These are phyloP conservation scores for Eupithecia insigniata DNA, from an alignment of 2,888 invertebrate genomes.

Conservation along the genomic window DNA sequence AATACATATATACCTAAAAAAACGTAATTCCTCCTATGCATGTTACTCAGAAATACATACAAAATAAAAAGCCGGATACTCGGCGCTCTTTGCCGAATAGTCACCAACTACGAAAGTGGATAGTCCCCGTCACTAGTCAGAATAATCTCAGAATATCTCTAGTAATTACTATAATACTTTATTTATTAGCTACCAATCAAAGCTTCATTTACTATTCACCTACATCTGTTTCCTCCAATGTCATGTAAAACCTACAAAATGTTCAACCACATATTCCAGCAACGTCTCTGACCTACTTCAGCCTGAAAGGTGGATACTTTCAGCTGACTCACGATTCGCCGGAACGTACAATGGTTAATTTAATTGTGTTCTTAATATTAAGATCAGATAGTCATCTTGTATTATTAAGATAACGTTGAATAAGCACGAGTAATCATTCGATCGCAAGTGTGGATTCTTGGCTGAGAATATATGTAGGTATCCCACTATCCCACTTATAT, in stretches of 20 bases:
- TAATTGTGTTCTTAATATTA: slow-evolving; percentile 1
- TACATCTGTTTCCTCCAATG: neutral
- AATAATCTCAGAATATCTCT: too few relatives aligned
- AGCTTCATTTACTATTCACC: neutral
- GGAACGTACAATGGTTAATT: slow-evolving; percentile 1
- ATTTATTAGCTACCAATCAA: neutral
- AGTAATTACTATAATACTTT: too few relatives aligned
- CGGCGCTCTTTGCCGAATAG: too few relatives aligned
- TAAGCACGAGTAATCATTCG: neutral
- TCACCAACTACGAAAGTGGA: too few relatives aligned
- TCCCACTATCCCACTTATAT: too few relatives aligned
- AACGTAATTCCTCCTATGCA: too few relatives aligned
- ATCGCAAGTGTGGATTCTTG: neutral
- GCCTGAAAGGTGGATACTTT: neutral
- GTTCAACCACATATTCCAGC: neutral
- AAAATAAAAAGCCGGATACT: too few relatives aligned
- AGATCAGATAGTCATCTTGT: slow-evolving; percentile 8
- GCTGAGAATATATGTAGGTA: too few relatives aligned
- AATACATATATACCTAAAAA: too few relatives aligned
- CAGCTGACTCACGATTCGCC: slow-evolving; percentile 1
- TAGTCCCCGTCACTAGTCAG: too few relatives aligned
- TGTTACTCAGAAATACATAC: too few relatives aligned
- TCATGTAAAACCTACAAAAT: neutral
- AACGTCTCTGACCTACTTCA: neutral
- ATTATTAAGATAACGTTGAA: neutral